Percentiles rank a stretch among this genome's conserved stretches.
phyloP scores from a whole-genome alignment of 2,888 invertebrate species.

The Apoda limacodes region DNA sequence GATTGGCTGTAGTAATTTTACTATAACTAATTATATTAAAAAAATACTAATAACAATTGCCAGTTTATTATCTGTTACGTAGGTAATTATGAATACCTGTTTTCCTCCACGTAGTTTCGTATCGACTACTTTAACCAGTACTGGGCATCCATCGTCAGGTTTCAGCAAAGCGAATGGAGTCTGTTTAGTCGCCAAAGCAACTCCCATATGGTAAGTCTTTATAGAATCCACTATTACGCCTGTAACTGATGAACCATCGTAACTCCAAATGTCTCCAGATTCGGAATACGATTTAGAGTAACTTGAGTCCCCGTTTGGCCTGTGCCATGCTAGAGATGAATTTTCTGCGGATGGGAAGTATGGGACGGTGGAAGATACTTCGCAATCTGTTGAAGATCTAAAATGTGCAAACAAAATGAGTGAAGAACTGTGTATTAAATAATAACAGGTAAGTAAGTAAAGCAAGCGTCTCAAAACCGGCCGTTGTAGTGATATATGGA shows the following conservation, averaged over 20 bases:
- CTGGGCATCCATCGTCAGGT: conserved; percentile 74
- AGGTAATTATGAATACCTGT: conserved; percentile 53
- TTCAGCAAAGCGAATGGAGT: conserved; percentile 79
- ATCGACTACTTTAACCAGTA: conserved; percentile 75
- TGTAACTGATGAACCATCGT: conserved; percentile 31
- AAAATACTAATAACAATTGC: no score
- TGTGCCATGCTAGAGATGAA: conserved; percentile 24
- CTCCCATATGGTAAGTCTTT: conserved; percentile 77
- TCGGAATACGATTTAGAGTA: conserved; percentile 16
- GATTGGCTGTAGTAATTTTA: no score
- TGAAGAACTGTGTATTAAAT: background rate
- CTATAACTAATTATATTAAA: no score
- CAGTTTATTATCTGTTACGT: no score
- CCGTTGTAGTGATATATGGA: no score
- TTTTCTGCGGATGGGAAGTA: conserved; percentile 30
- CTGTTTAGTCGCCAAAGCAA: conserved; percentile 72
- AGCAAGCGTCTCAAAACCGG: no score
- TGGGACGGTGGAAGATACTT: conserved; percentile 53
- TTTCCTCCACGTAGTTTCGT: conserved; percentile 58
- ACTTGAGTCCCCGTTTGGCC: conserved; percentile 28
- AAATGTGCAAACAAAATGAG: conserved; percentile 9
- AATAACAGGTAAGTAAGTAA: background rate
- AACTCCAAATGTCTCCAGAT: conserved; percentile 24
- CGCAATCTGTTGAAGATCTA: conserved; percentile 39
- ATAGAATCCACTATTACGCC: conserved; percentile 79